phyloP scores from a whole-genome alignment of 1,140 invertebrate species.

The Heliothis subflexa region DNA sequence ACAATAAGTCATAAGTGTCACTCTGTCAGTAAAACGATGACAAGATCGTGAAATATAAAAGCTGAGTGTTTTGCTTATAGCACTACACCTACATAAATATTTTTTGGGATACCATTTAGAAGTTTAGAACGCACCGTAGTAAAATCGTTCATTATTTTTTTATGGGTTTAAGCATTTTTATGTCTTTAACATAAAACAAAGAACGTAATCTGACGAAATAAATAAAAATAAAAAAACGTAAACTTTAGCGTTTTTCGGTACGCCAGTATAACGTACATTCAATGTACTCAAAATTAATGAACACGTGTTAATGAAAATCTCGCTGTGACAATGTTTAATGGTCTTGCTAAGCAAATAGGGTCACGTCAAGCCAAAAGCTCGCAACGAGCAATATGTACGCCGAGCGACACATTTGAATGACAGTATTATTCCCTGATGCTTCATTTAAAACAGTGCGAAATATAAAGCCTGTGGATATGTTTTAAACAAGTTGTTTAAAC shows the following conservation, averaged over 20 bases:
- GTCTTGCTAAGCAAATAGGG: constrained; percentile 27
- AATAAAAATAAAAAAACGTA: background rate
- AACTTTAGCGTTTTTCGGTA: constrained; percentile 3
- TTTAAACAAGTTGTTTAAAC: background rate
- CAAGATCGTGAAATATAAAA: constrained; percentile 46
- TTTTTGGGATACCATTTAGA: constrained; percentile 14
- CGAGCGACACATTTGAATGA: constrained; percentile 21
- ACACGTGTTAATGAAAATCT: constrained; percentile 12
- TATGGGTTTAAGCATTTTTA: constrained; percentile 29
- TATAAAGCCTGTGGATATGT: background rate
- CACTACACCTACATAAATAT: constrained; percentile 26
- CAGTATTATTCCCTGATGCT: constrained; percentile 3
- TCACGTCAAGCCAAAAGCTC: background rate
- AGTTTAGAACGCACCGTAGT: constrained; percentile 5
- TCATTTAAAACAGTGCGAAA: background rate
- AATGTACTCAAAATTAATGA: constrained; percentile 24
- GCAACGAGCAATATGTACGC: constrained; percentile 4
- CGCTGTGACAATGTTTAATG: constrained; percentile 26
- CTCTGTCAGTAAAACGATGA: constrained; percentile 51
- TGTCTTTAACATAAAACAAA: constrained; percentile 30
- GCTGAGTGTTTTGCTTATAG: constrained; percentile 26
- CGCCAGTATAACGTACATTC: background rate
- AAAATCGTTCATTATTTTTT: constrained; percentile 34
- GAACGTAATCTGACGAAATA: constrained; percentile 24
- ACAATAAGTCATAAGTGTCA: constrained; percentile 59